phyloP scores from a whole-genome alignment of 1,140 invertebrate genomes.

The Sitobion miscanthi region DNA sequence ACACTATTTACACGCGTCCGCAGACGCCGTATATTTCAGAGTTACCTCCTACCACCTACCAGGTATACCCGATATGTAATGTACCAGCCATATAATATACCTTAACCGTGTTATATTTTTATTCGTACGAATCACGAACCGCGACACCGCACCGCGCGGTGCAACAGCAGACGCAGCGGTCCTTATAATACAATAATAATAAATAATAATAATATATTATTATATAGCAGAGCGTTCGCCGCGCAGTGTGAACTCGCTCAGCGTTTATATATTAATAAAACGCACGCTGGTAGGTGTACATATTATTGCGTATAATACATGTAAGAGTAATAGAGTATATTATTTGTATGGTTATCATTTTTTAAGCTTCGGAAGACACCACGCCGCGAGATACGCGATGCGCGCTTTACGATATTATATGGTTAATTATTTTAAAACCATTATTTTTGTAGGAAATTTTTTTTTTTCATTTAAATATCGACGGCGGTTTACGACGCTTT shows the following conservation, averaged over 20 bases:
- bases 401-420: too few species aligned
- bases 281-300: background rate
- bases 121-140: background rate
- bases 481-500: background rate
- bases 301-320: too few species aligned
- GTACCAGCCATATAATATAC: background rate
- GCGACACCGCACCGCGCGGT: background rate
- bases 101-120: background rate
- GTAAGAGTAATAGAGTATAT: too few species aligned
- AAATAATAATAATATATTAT: background rate
- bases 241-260: background rate
- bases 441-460: background rate
- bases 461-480: background rate
- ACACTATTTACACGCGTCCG: background rate
- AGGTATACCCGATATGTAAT: background rate
- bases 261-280: background rate
- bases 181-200: background rate
- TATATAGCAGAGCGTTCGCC: background rate
- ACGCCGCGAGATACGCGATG: background rate
- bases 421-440: background rate
- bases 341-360: too few species aligned
- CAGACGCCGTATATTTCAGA: background rate
- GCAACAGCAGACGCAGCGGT: background rate
- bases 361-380: background rate
- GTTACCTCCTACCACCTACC: background rate